phyloP scores from a whole-genome alignment of 2,888 invertebrate species.

The Ethmia dodecea region DNA sequence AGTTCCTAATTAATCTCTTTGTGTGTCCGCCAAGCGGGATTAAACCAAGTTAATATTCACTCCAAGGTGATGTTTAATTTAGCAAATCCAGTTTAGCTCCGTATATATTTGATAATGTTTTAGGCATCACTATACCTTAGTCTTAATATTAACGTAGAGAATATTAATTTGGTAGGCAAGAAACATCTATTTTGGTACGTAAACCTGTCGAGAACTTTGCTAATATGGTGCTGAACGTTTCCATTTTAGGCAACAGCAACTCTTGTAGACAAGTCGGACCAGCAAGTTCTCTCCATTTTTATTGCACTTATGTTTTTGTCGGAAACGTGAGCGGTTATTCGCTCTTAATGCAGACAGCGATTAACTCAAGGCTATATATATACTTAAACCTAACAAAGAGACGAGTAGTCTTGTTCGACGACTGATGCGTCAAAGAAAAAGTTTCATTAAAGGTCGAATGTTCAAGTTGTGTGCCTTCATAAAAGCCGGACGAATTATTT shows the following conservation, averaged over 20 bases:
- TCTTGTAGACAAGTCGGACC: constrained; percentile 1
- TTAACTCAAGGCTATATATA: too few species aligned
- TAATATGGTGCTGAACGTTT: constrained; percentile 2
- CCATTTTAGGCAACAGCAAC: constrained; percentile 5
- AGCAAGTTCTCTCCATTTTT: background rate
- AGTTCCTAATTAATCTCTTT: constrained; percentile 21
- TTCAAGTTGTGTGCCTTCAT: too few species aligned
- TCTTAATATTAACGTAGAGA: background rate
- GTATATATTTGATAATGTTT: too few species aligned
- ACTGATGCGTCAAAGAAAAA: too few species aligned
- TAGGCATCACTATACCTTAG: too few species aligned
- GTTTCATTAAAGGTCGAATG: too few species aligned
- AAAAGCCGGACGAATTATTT: too few species aligned
- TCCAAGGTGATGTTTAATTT: constrained; percentile 1
- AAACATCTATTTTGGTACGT: constrained; percentile 1
- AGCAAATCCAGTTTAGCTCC: background rate
- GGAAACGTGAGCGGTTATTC: too few species aligned
- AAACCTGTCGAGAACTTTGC: constrained; percentile 1
- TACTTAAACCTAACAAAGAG: too few species aligned
- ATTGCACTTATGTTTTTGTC: constrained; percentile 1
- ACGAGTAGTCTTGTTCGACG: too few species aligned
- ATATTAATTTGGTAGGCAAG: background rate
- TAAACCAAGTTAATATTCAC: constrained; percentile 11
- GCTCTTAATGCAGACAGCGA: too few species aligned
- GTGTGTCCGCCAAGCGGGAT: constrained; percentile 11